phyloP scores from a whole-genome alignment of 1,140 invertebrate species.

The Agraylea sexmaculata region DNA sequence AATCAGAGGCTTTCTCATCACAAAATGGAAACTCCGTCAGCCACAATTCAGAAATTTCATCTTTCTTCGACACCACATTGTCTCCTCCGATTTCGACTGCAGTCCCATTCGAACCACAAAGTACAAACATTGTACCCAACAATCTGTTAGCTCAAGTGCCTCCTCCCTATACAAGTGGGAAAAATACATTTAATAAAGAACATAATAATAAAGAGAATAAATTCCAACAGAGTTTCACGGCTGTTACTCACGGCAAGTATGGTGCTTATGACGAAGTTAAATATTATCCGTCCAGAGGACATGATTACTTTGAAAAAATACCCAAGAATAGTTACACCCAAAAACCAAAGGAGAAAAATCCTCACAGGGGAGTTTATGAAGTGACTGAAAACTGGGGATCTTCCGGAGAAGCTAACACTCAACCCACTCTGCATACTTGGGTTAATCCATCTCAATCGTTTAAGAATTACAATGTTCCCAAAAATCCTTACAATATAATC shows the following conservation, averaged over 20 bases:
- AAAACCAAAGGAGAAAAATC: conserved; percentile 10
- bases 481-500: conserved; percentile 8
- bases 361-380: conserved; percentile 30
- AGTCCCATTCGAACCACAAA: conserved; percentile 18
- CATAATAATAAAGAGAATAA: conserved; percentile 8
- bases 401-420: conserved; percentile 19
- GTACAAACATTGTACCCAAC: conserved; percentile 18
- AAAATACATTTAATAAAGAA: conserved; percentile 7
- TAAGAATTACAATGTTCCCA: conserved; percentile 14
- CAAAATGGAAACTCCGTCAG: too few relatives aligned
- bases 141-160: conserved; percentile 19
- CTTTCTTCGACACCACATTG: conserved; percentile 18
- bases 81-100: conserved; percentile 10
- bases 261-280: conserved; percentile 12
- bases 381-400: conserved; percentile 31
- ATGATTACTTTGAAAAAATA: conserved; percentile 18
- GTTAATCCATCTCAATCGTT: conserved; percentile 17
- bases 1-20: too few relatives aligned
- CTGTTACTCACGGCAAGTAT: conserved; percentile 8
- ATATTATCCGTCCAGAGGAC: conserved; percentile 16
- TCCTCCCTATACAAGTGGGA: conserved; percentile 15
- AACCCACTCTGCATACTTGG: conserved; percentile 21
- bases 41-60: conserved; percentile 13
- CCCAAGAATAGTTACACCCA: conserved; percentile 9
- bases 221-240: conserved; percentile 11